Evolutionary conservation across 2,113 vertebrate genomes (phyloP).

Genomic region (Peromyscus polionotus): DNA sequence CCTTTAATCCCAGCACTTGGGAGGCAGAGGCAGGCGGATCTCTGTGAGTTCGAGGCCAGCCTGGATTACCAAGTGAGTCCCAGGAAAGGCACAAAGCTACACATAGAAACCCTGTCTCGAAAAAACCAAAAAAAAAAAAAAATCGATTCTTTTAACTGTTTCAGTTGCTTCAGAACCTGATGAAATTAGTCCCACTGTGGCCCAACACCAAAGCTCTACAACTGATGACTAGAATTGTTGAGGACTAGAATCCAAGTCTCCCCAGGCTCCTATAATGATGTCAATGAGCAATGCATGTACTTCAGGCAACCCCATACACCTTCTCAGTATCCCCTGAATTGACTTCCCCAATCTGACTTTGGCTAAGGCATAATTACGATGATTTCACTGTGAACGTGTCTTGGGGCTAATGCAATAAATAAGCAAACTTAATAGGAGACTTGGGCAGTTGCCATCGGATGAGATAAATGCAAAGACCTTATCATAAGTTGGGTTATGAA

Average conservation of each 20-base stretch:
- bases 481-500: not conserved
- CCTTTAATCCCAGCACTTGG: no score
- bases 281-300: not conserved
- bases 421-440: conserved; percentile 14
- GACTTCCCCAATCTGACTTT: not conserved
- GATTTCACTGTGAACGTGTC: not conserved
- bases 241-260: not conserved
- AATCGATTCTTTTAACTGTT: not conserved
- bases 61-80: no score
- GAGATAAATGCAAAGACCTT: not conserved
- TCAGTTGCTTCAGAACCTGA: not conserved
- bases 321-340: not conserved
- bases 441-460: not conserved
- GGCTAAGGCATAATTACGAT: not conserved
- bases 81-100: no score
- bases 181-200: not conserved
- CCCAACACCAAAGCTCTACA: not conserved
- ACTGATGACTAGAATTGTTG: not conserved
- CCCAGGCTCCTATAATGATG: not conserved
- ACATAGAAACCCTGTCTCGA: no score
- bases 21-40: no score
- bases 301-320: not conserved
- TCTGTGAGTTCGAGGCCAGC: no score
- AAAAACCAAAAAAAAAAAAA: not conserved
- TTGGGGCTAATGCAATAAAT: not conserved